A percentile compares a stretch with the other conserved stretches of the same genome.
phyloP scores from a whole-genome alignment of 2,797 vertebrate genomes.

The Alcedo atthis region DNA sequence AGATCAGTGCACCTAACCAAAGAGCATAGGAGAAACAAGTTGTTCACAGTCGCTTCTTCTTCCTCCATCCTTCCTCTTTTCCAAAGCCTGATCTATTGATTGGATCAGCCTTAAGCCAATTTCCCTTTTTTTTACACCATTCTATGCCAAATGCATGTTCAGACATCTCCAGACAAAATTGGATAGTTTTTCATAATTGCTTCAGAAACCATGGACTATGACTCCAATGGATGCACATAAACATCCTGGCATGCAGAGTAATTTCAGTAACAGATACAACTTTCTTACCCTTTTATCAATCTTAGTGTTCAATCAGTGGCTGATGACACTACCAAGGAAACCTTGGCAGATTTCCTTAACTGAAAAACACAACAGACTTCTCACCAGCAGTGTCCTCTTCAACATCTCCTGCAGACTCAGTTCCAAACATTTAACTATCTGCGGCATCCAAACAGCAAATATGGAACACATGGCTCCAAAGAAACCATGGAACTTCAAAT shows the following conservation, averaged over 20 bases:
- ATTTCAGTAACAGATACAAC: not conserved
- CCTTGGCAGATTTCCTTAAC: not conserved
- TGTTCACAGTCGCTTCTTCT: not conserved
- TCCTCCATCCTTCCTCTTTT: not conserved
- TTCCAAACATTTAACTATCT: not conserved
- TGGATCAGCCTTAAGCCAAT: not conserved
- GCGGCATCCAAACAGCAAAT: not conserved
- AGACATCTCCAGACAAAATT: not conserved
- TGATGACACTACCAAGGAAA: not conserved
- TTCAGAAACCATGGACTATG: not conserved
- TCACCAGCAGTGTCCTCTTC: not conserved
- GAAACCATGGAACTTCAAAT: not conserved
- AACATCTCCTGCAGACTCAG: not conserved
- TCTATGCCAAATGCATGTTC: not conserved
- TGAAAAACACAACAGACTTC: not conserved
- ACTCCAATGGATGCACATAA: not conserved
- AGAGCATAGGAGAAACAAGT: rapidly evolving
- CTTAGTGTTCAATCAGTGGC: not conserved
- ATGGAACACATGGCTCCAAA: not conserved
- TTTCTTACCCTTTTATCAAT: not conserved
- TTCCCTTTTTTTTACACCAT: not conserved
- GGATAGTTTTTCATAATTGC: not conserved
- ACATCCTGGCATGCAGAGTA: not conserved
- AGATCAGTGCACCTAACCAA: not conserved
- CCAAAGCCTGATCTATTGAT: rapidly evolving